phyloP scores from a whole-genome alignment of 2,888 invertebrate species.

The Eubasilissa splendida region DNA sequence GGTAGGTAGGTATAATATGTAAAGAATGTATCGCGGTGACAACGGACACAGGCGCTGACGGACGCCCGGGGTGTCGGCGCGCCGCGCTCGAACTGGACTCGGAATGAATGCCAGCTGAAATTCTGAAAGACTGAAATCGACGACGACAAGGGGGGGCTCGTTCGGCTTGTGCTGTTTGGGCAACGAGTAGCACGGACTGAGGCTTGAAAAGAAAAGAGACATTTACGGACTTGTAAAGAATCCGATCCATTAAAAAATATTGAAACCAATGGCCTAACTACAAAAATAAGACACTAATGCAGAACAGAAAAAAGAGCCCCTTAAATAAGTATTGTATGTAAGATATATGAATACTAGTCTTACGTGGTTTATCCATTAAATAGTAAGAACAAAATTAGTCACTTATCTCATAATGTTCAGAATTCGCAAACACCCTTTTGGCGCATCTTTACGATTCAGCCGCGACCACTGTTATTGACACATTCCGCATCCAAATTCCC shows the following conservation, averaged over 20 bases:
- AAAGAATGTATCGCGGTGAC: not conserved
- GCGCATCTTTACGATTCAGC: no score
- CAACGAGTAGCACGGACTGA: not conserved
- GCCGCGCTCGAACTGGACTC: conserved; percentile 21
- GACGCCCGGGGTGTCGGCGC: conserved; percentile 15
- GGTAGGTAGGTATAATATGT: not conserved
- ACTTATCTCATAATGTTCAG: no score
- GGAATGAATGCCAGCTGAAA: conserved; percentile 24
- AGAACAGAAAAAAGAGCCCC: no score
- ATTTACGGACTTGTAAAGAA: not conserved
- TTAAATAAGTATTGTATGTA: no score
- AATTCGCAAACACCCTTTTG: no score
- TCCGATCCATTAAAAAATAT: not conserved
- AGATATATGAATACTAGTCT: no score
- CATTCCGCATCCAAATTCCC: no score
- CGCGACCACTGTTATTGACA: no score
- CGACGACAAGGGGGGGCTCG: not conserved
- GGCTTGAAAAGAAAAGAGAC: not conserved
- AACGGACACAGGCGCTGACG: not conserved
- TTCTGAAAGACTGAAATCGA: conserved; percentile 8
- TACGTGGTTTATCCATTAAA: no score
- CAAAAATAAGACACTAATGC: no score
- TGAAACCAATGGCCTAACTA: no score
- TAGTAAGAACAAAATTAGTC: no score
- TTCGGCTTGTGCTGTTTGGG: not conserved